Percentiles rank a stretch among this genome's conserved stretches.
Evolutionary conservation across 2,888 invertebrate species (phyloP).

Genomic region (Hirtodrosophila confusa): DNA sequence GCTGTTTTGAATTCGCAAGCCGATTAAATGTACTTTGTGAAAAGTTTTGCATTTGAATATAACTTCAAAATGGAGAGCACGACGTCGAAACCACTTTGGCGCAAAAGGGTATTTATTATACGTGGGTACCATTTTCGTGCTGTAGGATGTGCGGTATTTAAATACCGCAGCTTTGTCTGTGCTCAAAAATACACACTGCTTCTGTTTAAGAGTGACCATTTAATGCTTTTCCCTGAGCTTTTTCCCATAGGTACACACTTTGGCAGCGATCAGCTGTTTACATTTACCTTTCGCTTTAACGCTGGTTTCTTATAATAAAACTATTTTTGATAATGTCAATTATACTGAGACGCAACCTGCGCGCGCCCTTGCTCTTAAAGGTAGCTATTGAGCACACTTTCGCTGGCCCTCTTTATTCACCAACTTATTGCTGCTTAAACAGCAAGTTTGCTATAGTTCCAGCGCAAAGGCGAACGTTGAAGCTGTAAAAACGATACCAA

Average conservation of each 20-base stretch:
- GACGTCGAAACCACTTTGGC: too few relatives aligned
- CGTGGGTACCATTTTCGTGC: neutral
- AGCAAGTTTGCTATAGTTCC: conserved; percentile 49
- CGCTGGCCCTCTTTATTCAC: neutral
- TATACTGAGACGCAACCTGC: conserved; percentile 44
- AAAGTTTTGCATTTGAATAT: too few relatives aligned
- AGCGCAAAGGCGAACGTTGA: conserved; percentile 38
- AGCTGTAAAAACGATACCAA: conserved; percentile 86
- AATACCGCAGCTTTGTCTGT: conserved; percentile 9
- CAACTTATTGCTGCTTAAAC: neutral
- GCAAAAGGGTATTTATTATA: too few relatives aligned
- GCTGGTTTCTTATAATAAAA: neutral
- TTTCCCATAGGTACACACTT: conserved; percentile 32
- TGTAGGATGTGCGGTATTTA: conserved; percentile 10
- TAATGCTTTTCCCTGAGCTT: too few relatives aligned
- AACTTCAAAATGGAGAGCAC: too few relatives aligned
- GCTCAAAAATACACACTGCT: neutral
- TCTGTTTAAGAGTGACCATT: conserved; percentile 17
- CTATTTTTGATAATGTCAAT: conserved; percentile 47
- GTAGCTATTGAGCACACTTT: conserved; percentile 16
- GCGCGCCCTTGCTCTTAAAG: conserved; percentile 46
- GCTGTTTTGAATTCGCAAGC: too few relatives aligned
- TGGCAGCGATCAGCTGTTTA: conserved; percentile 27
- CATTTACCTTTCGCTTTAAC: conserved; percentile 7
- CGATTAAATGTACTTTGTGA: too few relatives aligned